Conservation (phyloP, 2,797 vertebrate genomes). For the Sebastes iracundus region DNA sequence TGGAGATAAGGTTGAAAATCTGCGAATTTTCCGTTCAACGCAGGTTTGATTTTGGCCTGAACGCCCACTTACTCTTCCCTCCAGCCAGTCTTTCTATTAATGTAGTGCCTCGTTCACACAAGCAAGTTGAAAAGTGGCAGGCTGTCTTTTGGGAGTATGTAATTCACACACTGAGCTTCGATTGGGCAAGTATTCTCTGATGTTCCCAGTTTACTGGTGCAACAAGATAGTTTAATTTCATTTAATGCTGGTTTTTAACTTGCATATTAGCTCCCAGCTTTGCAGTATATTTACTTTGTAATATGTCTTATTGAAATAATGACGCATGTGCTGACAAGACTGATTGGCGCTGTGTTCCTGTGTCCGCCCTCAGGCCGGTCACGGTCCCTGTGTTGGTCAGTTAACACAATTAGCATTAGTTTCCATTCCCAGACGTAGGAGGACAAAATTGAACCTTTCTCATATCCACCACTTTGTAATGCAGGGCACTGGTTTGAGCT, state of each 20-base stretch:
- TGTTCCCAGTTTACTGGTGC: background rate
- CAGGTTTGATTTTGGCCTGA: background rate
- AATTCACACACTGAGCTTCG: background rate
- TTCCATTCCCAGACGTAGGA: background rate
- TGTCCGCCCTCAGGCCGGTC: background rate
- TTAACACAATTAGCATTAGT: background rate
- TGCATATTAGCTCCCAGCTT: background rate
- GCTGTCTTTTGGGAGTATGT: background rate
- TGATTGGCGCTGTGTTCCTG: background rate
- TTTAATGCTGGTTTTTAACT: background rate
- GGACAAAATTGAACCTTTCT: background rate
- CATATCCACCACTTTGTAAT: background rate
- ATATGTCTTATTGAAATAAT: background rate
- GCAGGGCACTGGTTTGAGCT: background rate
- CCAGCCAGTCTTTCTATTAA: background rate
- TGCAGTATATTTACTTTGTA: background rate
- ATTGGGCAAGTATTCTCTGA: background rate
- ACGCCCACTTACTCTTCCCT: fast-evolving
- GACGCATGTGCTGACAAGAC: background rate
- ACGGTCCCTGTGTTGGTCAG: background rate
- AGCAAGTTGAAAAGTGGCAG: background rate
- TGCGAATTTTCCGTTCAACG: fast-evolving
- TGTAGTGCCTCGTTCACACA: background rate
- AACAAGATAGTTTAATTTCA: background rate
- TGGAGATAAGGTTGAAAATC: too few relatives aligned